These are phyloP conservation scores for Pampus argenteus DNA, from an alignment of 2,797 vertebrate genomes.

Conservation along the genomic window DNA sequence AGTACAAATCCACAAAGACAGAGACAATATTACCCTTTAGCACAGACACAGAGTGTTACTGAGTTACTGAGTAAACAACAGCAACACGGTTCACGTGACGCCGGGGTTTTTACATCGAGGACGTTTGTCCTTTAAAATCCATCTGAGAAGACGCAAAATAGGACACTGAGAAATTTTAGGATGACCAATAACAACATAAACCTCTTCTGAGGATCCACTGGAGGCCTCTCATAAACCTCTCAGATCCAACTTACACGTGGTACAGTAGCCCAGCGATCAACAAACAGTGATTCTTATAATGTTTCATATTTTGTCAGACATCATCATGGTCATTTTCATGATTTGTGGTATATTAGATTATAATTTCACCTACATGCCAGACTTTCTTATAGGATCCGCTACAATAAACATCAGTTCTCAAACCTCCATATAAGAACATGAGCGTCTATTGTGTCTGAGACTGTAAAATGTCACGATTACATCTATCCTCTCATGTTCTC, in stretches of 20 bases:
- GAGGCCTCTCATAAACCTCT: neutral
- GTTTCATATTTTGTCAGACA: neutral
- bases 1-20: neutral
- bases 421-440: neutral
- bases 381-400: no score
- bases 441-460: neutral
- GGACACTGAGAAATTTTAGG: neutral
- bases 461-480: neutral
- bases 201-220: neutral
- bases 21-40: neutral
- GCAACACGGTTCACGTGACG: neutral
- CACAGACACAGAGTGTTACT: neutral
- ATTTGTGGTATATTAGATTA: neutral
- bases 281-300: neutral
- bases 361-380: neutral
- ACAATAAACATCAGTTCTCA: neutral
- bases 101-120: neutral
- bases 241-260: neutral
- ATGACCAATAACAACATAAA: conserved; percentile 13
- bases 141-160: neutral
- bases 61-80: neutral
- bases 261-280: neutral
- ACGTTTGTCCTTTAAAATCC: neutral
- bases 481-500: neutral
- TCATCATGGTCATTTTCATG: neutral